phyloP scores from a whole-genome alignment of 1,140 invertebrate genomes.

The Gonioctena quinquepunctata region DNA sequence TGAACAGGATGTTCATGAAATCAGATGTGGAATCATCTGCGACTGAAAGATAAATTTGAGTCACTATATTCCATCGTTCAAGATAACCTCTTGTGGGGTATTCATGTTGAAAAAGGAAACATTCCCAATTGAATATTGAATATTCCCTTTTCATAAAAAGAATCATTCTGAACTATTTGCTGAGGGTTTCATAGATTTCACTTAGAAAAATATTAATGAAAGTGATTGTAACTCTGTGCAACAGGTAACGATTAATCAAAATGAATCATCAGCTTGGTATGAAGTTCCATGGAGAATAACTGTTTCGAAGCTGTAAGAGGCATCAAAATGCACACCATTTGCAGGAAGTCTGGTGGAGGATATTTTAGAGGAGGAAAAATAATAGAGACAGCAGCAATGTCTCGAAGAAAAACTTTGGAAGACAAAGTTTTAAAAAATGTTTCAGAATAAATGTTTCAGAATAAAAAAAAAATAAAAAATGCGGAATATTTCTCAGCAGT shows the following conservation, averaged over 20 bases:
- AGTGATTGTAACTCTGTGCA: too few relatives aligned
- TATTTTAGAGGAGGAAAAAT: not conserved
- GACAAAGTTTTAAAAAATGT: not conserved
- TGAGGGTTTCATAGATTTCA: not conserved
- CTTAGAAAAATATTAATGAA: not conserved
- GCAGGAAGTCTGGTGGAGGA: not conserved
- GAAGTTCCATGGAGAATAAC: not conserved
- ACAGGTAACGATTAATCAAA: too few relatives aligned
- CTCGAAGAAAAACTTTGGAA: not conserved
- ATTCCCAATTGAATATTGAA: too few relatives aligned
- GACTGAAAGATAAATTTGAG: too few relatives aligned
- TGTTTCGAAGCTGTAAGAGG: not conserved
- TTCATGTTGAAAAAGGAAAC: too few relatives aligned
- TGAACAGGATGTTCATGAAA: too few relatives aligned
- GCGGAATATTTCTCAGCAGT: not conserved
- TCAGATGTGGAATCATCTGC: too few relatives aligned
- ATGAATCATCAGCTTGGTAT: too few relatives aligned
- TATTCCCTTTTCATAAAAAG: too few relatives aligned
- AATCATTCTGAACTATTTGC: not conserved
- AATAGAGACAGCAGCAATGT: not conserved
- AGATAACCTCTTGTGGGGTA: too few relatives aligned
- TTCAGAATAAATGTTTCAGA: not conserved
- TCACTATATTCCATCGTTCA: too few relatives aligned
- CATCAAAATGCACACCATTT: not conserved
- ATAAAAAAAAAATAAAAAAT: not conserved